Evolutionary conservation across 2,113 vertebrate species (phyloP), one percentile per base, ranked within the genome.

Genomic region (Jacana jacana): DNA sequence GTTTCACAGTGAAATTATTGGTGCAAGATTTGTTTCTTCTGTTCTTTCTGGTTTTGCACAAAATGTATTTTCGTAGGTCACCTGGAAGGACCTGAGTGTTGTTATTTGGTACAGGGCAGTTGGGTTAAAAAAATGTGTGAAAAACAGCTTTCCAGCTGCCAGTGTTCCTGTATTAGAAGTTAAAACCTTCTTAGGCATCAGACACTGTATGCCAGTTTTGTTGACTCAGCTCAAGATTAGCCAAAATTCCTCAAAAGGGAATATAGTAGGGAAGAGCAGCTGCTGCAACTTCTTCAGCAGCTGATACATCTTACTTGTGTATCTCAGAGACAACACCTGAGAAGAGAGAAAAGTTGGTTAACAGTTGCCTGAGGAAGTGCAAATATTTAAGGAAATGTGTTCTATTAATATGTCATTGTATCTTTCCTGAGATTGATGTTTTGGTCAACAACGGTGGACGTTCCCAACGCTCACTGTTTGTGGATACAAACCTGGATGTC

Each of bases 381-480:
- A 19, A 65, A 22, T 48, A 15, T 66, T 15, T 13, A 58, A 75
- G 75, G 12, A 49, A 75, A 66, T 4, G 10, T 48, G 10, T 65
- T 49, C 3, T 40, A 24, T 71, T 82, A 33, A 52, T 63, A 13
- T 73, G 22, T 52, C 9, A 9, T 69, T 70, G 42, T 83, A 6
- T 86, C 93, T 80, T 91, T 89, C 42, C 63, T 17, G 2, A 98
- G 99, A 98, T 99, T 5, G 99, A 99, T 52, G 85, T 99, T 91
- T 96, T 99, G 87, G 96, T 99, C 55, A 99, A 99, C 98, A 99
- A 99, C 2, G 98, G 98, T 4, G 99, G 99, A 37, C 98, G 98
- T 39, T 98, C 98, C 46, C 99, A 99, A 31, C 98, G 99, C 81
- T 99, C 99, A 14, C 79, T 99, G 93, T 98, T 96, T 37, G 15